Evolutionary conservation across 2,797 vertebrate genomes (phyloP), one percentile per base, ranked within the genome.

Genomic region (Urosaurus nigricauda): DNA sequence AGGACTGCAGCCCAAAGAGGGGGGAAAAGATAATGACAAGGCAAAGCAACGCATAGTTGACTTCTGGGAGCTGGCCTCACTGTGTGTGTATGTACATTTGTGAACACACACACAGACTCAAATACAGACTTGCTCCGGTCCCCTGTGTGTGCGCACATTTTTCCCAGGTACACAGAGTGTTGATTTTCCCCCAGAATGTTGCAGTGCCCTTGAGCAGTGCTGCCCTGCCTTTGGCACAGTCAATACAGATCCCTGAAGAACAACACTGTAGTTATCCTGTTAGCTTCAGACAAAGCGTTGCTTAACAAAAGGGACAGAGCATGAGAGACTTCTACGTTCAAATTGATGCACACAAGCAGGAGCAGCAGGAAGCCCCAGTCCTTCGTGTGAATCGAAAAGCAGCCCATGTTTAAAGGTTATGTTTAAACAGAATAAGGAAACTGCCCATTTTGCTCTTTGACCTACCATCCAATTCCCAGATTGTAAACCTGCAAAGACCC

Each of bases 231-330:
- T 86, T 26, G 43, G 3, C 35, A 56, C 0, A 37, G 53, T 89
- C 91, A 78, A 13, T 81, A 9, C 14, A 40, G 43, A 58, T 88
- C 91, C 89, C 87, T 0, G 13, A 84, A 79, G 91, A 88, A 82
- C 53, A 21, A 13, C 35, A 13, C 35, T 51, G 17, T 16, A 0
- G 65, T 29, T 82, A 58, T 80, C 87, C 70, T 5, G 0, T 60
- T 17, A 26, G 88, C 53, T 83, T 56, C 73, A 56, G 14, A 90
- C 88, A 87, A 84, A 90, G 91, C 90, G 8, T 5, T 2, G 0
- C 13, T 21, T 58, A 35, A 89, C 85, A 89, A 91, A 32, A 43
- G 58, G 75, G 37, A 60, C n/a, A 8, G 82, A 26, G 29, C 3
- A 32, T 2, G 79, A 74, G 77, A 26, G 68, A 19, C 43, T 26